Evolutionary conservation across 2,888 invertebrate genomes (phyloP).

Genomic region (Leucoptera coffeella): DNA sequence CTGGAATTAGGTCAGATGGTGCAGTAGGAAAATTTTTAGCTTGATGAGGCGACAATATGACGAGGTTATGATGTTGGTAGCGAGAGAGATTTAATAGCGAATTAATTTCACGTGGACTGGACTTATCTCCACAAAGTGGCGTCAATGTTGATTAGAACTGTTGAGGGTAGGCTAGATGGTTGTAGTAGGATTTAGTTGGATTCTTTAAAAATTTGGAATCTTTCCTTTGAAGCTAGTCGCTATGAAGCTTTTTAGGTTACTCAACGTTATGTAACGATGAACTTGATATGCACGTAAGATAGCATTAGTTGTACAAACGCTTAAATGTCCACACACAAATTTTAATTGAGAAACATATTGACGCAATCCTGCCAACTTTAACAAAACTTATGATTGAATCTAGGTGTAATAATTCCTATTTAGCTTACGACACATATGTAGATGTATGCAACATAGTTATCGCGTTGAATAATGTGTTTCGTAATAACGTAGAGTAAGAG

Average conservation of each 20-base stretch:
- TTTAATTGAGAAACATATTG: slow-evolving; percentile 35
- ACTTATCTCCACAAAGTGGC: too few relatives aligned
- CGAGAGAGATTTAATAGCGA: too few relatives aligned
- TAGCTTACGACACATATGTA: slow-evolving; percentile 34
- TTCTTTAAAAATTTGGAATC: slow-evolving; percentile 47
- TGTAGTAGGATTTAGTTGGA: too few relatives aligned
- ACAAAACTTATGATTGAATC: slow-evolving; percentile 49
- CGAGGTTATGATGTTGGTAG: too few relatives aligned
- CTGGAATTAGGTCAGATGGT: too few relatives aligned
- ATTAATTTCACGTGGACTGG: too few relatives aligned
- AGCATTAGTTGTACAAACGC: slow-evolving; percentile 42
- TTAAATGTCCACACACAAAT: slow-evolving; percentile 47
- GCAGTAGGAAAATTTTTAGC: too few relatives aligned
- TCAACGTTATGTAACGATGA: slow-evolving; percentile 39
- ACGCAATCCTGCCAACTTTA: slow-evolving; percentile 47
- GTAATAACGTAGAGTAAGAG: slow-evolving; percentile 36
- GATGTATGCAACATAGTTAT: slow-evolving; percentile 53
- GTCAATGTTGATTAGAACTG: slow-evolving; percentile 21
- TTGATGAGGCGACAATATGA: slow-evolving; percentile 43
- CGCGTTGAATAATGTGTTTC: slow-evolving; percentile 40
- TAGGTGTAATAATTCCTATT: slow-evolving; percentile 44
- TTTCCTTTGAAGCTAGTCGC: slow-evolving; percentile 48
- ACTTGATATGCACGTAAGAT: slow-evolving; percentile 37
- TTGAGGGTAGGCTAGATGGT: slow-evolving; percentile 36
- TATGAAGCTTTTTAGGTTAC: slow-evolving; percentile 37